Evolutionary conservation across 2,113 vertebrate genomes (phyloP), one percentile per base, ranked within the genome.

Genomic region (Catagonus wagneri): DNA sequence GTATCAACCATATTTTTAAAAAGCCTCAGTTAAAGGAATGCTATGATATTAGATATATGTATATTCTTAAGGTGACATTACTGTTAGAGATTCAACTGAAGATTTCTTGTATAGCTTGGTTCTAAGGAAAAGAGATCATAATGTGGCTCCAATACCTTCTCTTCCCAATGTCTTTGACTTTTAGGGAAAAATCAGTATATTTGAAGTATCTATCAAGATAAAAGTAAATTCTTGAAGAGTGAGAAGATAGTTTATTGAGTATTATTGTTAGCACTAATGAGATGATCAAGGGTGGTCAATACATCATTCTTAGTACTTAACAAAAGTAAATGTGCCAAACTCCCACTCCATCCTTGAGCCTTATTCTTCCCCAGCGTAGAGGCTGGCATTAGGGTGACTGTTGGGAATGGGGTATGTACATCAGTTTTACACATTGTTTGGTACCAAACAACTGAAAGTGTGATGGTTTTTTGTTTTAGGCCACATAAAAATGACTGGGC

Each of bases 351-450:
- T 63, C 16, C 58, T 17, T 90, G 71, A 79, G 60, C 34, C 19
- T 87, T 22, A 86, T 25, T 15, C 34, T 88, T 96, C 27, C 89
- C 34, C 60, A 29, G 16, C 39, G 29, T 94, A 96, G 69, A 93
- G 52, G 14, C 34, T 93, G 89, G n/a, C n/a, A 90, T 44, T 87
- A 74, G 66, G 52, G 10, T 90, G 61, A 83, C 25, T 75, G 85
- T 90, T 50, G 60, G 72, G 32, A 85, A 93, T 60, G 39, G 29
- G 27, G 8, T 86, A 90, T 87, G 39, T 50, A 72, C 58, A 93
- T 93, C 58, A 95, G 52, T 75, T 93, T 93, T 94, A 95, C 36
- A 86, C 14, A 90, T 65, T 96, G 80, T 36, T 63, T 89, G 32
- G 66, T 93, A 75, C 94, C 93, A 93, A 94, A 88, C 16, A 50